Evolutionary conservation across 2,113 vertebrate species (phyloP), one percentile per base, ranked within the genome.

Genomic region (Tachuris rubrigastra): DNA sequence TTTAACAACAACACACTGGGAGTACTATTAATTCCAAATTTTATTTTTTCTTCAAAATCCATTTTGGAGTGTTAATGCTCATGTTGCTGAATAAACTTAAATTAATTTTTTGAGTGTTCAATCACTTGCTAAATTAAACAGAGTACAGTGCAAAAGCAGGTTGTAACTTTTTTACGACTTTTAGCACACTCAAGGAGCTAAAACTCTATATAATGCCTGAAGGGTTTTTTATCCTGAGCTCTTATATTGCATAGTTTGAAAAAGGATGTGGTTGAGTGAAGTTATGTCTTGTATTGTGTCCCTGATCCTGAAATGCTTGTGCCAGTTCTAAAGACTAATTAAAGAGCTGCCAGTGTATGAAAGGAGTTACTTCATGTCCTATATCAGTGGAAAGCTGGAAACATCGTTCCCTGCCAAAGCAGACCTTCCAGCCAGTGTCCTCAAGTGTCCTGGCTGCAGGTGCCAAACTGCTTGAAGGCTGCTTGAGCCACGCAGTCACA

Each of bases 1-100:
- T 97, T 96, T 93, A 56, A 90, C 86, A 73, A 73, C 96, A 95
- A 46, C 72, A 90, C 60, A 60, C 92, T 95, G 86, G 87, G 87
- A 98, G 94, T 93, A 62, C 91, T 91, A 52, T 95, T 96, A 95
- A 97, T 95, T 92, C 69, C 49, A 95, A 87, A 47, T 44, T 74
- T 78, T 85, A 17, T 79, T 85, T 95, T 87, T 67, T 63, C 87
- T 67, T 94, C 44, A 79, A 67, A 88, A 77, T 71, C 47, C 49
- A 41, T 88, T 92, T 94, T 84, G 49, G 68, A 68, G 20, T 49
- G 47, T 74, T 93, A 93, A 80, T 85, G 71, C 55, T 94, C 5
- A 9, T 75, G 47, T 86, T 75, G 79, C 76, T 95, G 86, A 93
- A 94, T 85, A 62, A 79, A 84, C 68, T 56, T 80, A 52, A 73